Base-by-base conservation (phyloP, 2,888 invertebrate genomes). In the Sisyra nigra region DNA sequence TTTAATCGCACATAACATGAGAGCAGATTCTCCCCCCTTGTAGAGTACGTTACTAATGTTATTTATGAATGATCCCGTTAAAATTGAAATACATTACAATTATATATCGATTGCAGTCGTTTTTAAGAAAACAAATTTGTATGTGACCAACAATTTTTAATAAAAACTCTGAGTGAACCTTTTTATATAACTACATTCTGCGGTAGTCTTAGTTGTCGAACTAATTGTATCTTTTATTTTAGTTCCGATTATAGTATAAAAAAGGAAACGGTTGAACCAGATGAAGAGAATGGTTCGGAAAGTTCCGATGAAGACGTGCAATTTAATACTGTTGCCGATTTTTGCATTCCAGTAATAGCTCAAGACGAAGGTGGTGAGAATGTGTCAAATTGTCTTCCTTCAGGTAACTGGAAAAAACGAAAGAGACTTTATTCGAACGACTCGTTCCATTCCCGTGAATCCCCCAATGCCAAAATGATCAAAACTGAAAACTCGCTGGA, bases 271-370 rank as follows among this genome's bases (percentile, higher is more conserved):
- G 24, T 24, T 24, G 18, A 37, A 9, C 18, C 17, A 9, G 18
- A 13, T 3, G 37, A 37, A 6, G 37, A 37, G 19, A 18, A 18
- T 11, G 19, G n/a, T 11, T 19, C 37, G 17, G 37, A 37, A 19
- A 18, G 17, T 37, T 37, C 37, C n/a, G 19, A 37, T 19, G 37
- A 37, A 11, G 37, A 37, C 3, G 19, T 19, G 14, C 37, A 17
- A 37, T 37, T 37, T 37, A 37, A 37, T 10, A 37, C 37, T 10
- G 24, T 24, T 5, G 37, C 37, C 7, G 37, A 37, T 18, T 37
- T 37, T 19, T 37, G 37, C 19, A 37, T 37, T 37, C 37, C 37
- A 6, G 37, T 37, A 15, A 37, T 37, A n/a, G 37, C 37, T 15
- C 37, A 37, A 17, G 37, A 37, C n/a, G 37, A 37, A 17, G 18